Base-by-base conservation (phyloP, 2,797 vertebrate genomes). In the Pseudopleuronectes americanus region DNA sequence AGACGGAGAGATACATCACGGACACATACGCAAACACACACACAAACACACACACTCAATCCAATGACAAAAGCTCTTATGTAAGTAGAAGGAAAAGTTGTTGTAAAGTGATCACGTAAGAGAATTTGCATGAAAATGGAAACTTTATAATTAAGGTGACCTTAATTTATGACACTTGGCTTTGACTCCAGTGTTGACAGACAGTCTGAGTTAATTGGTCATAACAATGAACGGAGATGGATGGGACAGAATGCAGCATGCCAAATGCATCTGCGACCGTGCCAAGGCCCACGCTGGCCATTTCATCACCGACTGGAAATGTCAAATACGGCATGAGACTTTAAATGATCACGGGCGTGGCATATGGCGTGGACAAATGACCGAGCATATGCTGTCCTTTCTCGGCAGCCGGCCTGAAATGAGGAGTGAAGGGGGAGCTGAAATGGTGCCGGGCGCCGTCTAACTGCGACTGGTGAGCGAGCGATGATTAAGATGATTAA, bases 281-380 rank as follows among this genome's bases (percentile, higher is more conserved):
- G 79, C 79, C 82, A 78, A 19, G 9, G 58, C 24, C 41, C 17
- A 21, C 53, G 68, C 48, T 52, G 71, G 41, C 10, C 77, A 63
- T 71, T 80, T 84, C 64, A 59, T 53, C 60, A 28, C 23, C 22
- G 69, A 52, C 76, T 69, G 73, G 52, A 82, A 82, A 86, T 66
- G 83, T 86, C 82, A 80, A 78, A 76, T 49, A 74, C 64, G 57
- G 77, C 56, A 36, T 60, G 65, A 66, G 59, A 56, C 60, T 79
- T 75, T 71, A 76, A 80, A 82, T 62, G 77, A 69, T 77, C 68
- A 74, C 82, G 82, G 83, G 70, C 17, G 76, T 72, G 86, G 79
- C 86, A 83, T 85, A 84, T 81, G 84, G 88, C 7, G 68, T 22
- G 66, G 86, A 71, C 93, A 92, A 89, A 91, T 84, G 90, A 93